Conservation (phyloP, 2,113 vertebrate genomes). For the Xiphias gladius region DNA sequence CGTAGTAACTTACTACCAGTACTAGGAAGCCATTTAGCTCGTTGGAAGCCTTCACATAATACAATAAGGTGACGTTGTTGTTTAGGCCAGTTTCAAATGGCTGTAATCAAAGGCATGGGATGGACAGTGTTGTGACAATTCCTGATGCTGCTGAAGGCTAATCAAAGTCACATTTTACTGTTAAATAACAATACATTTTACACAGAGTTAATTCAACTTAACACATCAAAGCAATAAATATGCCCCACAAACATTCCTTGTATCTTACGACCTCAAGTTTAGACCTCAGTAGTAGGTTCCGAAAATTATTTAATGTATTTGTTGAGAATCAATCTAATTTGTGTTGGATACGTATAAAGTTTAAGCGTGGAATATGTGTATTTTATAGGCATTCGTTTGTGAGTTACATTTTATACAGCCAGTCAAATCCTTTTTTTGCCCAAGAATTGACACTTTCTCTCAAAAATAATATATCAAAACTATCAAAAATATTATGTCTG, state of each 20-base stretch:
- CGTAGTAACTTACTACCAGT: neutral
- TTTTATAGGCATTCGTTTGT: neutral
- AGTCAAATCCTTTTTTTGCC: neutral
- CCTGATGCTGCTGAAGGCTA: neutral
- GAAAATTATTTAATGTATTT: neutral
- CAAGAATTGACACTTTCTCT: neutral
- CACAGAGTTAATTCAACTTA: neutral
- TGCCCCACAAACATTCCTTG: neutral
- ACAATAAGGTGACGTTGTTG: neutral
- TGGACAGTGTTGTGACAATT: neutral
- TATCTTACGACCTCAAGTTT: neutral
- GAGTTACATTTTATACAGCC: neutral
- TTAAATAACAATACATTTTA: neutral
- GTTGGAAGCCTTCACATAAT: neutral
- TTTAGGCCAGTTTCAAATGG: neutral
- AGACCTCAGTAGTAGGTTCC: neutral
- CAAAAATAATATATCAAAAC: neutral
- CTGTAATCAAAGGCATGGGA: neutral
- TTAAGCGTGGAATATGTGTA: neutral
- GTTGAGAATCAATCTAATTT: neutral
- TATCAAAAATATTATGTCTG: constrained; percentile 4
- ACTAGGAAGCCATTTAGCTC: neutral
- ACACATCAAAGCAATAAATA: constrained; percentile 8
- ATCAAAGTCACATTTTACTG: too few species aligned
- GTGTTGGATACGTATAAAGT: neutral